These are phyloP conservation scores for Chelonoidis abingdonii DNA, from an alignment of 2,113 vertebrate species.

Conservation along the genomic window DNA sequence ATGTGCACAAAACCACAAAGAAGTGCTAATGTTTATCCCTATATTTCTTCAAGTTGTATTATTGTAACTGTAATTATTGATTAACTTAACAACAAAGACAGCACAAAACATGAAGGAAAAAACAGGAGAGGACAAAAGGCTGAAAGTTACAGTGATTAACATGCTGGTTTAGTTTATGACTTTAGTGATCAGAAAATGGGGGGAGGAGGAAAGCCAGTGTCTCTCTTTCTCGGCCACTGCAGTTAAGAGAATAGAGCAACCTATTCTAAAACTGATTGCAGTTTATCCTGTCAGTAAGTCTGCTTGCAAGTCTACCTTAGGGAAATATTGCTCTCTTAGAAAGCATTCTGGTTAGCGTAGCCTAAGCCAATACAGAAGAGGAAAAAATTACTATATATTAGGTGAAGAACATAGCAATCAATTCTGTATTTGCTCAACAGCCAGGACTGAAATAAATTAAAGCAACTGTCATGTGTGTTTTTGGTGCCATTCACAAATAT, in stretches of 20 bases:
- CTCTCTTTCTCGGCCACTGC: conserved; percentile 77
- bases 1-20: background rate
- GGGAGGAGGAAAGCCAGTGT: conserved; percentile 26
- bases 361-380: background rate
- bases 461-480: background rate
- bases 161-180: conserved; percentile 66
- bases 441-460: background rate
- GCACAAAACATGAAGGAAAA: conserved; percentile 1
- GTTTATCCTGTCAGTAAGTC: conserved; percentile 9
- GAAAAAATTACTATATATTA: background rate
- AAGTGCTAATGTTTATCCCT: background rate
- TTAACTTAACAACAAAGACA: conserved; percentile 29
- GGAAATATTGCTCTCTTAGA: conserved; percentile 36
- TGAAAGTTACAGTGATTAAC: background rate
- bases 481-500: background rate
- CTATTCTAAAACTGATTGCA: conserved; percentile 49
- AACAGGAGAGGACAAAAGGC: conserved; percentile 18
- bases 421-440: background rate
- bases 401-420: background rate
- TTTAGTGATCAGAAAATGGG: conserved; percentile 32
- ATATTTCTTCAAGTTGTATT: fast-evolving
- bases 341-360: background rate
- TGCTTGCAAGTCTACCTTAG: conserved; percentile 59
- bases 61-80: background rate
- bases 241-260: conserved; percentile 69